Evolutionary conservation across 1,140 invertebrate species (phyloP), one percentile per base, ranked within the genome.

Genomic region (Rhopalosiphum maidis): DNA sequence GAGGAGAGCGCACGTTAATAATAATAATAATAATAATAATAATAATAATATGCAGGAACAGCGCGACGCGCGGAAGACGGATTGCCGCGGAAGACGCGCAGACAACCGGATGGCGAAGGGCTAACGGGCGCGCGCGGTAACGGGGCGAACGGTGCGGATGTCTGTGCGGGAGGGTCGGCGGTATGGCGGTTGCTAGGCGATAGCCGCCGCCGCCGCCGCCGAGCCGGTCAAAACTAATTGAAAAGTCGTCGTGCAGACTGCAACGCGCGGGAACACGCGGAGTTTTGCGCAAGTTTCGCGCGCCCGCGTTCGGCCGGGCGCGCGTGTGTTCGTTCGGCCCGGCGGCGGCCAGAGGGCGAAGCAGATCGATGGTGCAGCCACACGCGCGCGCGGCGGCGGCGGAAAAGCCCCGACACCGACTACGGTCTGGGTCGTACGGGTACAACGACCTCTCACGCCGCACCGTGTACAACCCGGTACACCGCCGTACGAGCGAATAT

Each of bases 281-380:
- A 77, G 25, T 68, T 91, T 91, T 30, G 90, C 68, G 90, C 68
- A 51, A 82, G 90, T 46, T 77, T 41, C 46, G 30, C 25, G 86
- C 86, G 86, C 30, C 3, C 30, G 85, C 35, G 37, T 85, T 85
- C 25, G 30, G 25, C 43, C 30, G 15, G 85, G 43, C 15, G 48
- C 85, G 85, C 43, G 43, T 9, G 85, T 87, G 43, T 87, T 46
- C 43, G 85, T 87, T 43, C 85, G 85, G n/a, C 88, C 88, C n/a
- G 87, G 87, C 43, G 30, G 43, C 87, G 48, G 21, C 11, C 22
- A 25, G 68, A 43, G 91, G 77, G 46, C 30, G 60, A 91, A 25
- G 43, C 91, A 92, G 91, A 92, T 92, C 91, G 91, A 92, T 92
- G 91, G 91, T 92, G 91, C 91, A 92, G 77, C 91, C 91, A 92